Evolutionary conservation across 2,888 invertebrate species (phyloP), one percentile per base, ranked within the genome.

Genomic region (Eristalis arbustorum): DNA sequence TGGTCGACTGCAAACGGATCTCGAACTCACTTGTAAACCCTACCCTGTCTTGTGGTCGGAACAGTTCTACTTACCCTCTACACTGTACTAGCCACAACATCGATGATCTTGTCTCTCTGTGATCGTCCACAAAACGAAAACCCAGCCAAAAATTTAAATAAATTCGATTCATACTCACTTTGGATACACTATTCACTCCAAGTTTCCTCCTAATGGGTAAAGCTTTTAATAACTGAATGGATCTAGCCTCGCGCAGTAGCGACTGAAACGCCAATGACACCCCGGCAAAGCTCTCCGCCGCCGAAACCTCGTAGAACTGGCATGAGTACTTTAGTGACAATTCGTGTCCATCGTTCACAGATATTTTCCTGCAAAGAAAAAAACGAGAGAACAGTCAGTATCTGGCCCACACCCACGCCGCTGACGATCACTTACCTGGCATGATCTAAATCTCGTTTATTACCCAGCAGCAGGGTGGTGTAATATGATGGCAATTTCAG

Each of bases 291-390:
- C 96, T 96, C 92, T 97, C 97, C 40, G 97, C 97, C 13, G 96
- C 97, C 77, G 96, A 96, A 79, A 97, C 96, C 93, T 97, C 97
- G 93, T 96, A 96, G 93, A 97, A 97, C 92, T 96, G 96, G 90
- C 96, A 96, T 59, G 96, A 96, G 91, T 95, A 96, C 88, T 95
- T 95, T 89, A 96, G 92, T 14, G 96, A 96, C 88, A 96, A 91
- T 92, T 96, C 96, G 90, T 96, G 96, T 57, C 96, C 96, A 90
- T 96, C 96, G 91, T 96, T 96, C 57, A 96, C 96, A 90, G 95
- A 95, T 71, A 96, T 95, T 93, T 95, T 95, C 91, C 96, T 96
- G 92, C 13, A 34, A 71, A 28, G 1, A 69, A 93, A 92, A 90
- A 28, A 71, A 37, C 40, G 74, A 37, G 66, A 11, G 3, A 64